Percentiles rank a stretch among this genome's conserved stretches.
Conservation (phyloP, 1,140 invertebrate genomes). For the Kradibia gibbosae region DNA sequence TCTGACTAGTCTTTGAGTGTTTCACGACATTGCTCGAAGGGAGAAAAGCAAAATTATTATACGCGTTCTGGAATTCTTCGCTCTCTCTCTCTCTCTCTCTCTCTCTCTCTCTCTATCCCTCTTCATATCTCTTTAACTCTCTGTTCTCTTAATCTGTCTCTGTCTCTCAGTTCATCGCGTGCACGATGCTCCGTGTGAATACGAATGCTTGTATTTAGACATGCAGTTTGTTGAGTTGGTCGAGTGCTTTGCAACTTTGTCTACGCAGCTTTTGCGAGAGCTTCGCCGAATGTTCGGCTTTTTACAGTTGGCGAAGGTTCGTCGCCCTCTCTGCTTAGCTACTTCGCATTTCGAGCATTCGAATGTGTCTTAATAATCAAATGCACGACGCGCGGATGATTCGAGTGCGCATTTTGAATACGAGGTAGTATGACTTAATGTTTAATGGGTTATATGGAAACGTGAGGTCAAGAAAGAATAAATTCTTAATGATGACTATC, state of each 20-base stretch:
- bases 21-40: constrained; percentile 3
- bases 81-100: background rate
- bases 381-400: too few species aligned
- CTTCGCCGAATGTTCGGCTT: background rate
- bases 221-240: constrained; percentile 27
- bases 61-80: background rate
- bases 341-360: background rate
- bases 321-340: background rate
- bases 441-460: too few species aligned
- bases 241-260: constrained; percentile 17
- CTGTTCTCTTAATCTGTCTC: constrained; percentile 24
- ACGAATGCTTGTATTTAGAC: constrained; percentile 34
- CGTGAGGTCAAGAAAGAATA: too few species aligned
- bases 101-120: constrained; percentile 8
- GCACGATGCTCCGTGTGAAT: constrained; percentile 47
- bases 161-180: constrained; percentile 49
- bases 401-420: too few species aligned
- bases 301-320: background rate
- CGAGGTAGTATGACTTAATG: too few species aligned
- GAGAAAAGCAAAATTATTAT: constrained; percentile 35
- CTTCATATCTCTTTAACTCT: background rate
- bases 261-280: constrained; percentile 11
- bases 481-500: too few species aligned
- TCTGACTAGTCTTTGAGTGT: constrained; percentile 39
- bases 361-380: too few species aligned